These are phyloP conservation scores for Podarcis muralis DNA, from an alignment of 2,113 vertebrate species.

Conservation along the genomic window DNA sequence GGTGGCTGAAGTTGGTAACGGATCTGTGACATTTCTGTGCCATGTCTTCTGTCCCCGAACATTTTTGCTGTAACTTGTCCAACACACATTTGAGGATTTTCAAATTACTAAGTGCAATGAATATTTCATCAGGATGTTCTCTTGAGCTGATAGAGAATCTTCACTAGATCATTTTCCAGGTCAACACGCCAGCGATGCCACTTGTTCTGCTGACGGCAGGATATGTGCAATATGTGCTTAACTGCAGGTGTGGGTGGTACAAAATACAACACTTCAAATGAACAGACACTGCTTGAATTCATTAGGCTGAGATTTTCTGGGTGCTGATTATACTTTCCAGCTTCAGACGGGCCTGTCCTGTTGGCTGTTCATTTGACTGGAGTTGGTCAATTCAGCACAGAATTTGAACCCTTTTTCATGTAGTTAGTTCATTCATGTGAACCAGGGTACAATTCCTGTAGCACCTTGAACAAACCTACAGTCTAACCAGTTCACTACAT, in stretches of 20 bases:
- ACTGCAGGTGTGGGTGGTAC: not conserved
- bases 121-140: not conserved
- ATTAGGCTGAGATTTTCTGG: not conserved
- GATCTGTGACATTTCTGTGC: not conserved
- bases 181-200: not conserved
- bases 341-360: not conserved
- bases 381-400: not conserved
- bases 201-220: not conserved
- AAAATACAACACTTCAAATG: not conserved
- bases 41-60: not conserved
- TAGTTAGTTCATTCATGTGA: not conserved
- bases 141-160: not conserved
- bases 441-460: not conserved
- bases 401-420: not conserved
- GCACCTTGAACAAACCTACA: not conserved
- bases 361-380: not conserved
- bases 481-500: not conserved
- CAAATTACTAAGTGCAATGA: not conserved
- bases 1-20: not conserved
- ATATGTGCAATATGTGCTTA: not conserved
- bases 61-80: not conserved
- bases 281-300: not conserved
- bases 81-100: not conserved
- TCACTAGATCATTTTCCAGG: not conserved
- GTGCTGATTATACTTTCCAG: not conserved